These are phyloP conservation scores for Troides oblongomaculatus DNA, from an alignment of 2,888 invertebrate species.

Conservation along the genomic window DNA sequence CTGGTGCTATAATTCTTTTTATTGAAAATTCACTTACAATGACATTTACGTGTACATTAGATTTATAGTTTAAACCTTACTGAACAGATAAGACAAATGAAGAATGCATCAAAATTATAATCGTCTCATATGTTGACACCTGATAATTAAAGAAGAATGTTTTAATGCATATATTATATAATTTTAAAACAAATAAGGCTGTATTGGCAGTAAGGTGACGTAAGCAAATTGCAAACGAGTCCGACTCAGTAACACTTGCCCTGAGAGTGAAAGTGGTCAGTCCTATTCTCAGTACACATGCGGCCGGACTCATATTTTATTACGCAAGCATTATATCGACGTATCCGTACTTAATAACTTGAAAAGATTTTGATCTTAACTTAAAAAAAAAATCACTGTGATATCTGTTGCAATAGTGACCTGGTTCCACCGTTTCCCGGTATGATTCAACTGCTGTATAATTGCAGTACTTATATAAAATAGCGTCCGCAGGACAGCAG, in stretches of 20 bases:
- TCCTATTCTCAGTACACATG: constrained; percentile 27
- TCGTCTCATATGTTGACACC: too few species aligned
- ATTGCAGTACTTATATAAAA: constrained; percentile 1
- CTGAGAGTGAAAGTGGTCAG: constrained; percentile 57
- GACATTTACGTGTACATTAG: background rate
- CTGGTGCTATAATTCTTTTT: too few species aligned
- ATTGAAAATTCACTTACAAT: too few species aligned
- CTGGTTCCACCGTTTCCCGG: constrained; percentile 15
- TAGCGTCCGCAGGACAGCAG: background rate
- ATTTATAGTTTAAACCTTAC: background rate
- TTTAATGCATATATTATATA: background rate
- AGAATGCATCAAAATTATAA: too few species aligned
- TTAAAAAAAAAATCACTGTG: constrained; percentile 15
- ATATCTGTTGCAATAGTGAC: constrained; percentile 19
- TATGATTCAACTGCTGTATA: constrained; percentile 21
- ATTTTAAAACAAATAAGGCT: constrained; percentile 10
- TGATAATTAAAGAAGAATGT: too few species aligned
- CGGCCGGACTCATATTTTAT: constrained; percentile 25
- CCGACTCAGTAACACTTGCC: constrained; percentile 35
- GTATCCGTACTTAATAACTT: constrained; percentile 20
- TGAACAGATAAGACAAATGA: too few species aligned
- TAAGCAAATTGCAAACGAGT: constrained; percentile 22
- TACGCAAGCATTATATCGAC: constrained; percentile 24
- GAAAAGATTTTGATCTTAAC: constrained; percentile 26
- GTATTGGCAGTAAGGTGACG: constrained; percentile 4